Evolutionary conservation across 2,797 vertebrate genomes (phyloP).

Genomic region (Helarctos malayanus): DNA sequence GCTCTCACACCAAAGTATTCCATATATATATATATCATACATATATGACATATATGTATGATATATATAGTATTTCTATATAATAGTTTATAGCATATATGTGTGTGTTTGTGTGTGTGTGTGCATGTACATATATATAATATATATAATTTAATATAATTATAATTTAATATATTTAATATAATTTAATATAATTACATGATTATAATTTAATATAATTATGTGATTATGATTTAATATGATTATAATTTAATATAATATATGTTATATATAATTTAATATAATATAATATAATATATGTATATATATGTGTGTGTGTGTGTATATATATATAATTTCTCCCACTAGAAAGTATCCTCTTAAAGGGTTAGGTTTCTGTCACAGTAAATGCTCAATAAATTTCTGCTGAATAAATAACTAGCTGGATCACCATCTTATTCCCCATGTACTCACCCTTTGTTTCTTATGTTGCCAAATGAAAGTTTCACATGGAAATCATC

Average conservation of each 20-base stretch:
- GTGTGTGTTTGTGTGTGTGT: rapidly evolving
- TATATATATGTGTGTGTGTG: no score
- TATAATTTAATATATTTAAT: no score
- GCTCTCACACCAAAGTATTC: background rate
- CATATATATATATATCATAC: no score
- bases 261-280: no score
- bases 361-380: background rate
- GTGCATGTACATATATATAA: no score
- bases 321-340: background rate
- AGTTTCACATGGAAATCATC: background rate
- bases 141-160: background rate
- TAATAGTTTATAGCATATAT: background rate
- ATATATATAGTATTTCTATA: no score
- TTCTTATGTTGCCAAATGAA: background rate
- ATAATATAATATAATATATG: no score
- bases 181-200: no score
- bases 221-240: no score
- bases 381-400: background rate
- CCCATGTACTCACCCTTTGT: background rate
- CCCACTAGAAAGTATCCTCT: background rate
- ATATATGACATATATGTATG: no score
- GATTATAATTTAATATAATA: no score
- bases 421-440: background rate
- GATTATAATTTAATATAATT: no score
- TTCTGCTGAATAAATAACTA: background rate